Percentiles rank a stretch among this genome's conserved stretches.
phyloP scores from a whole-genome alignment of 2,888 invertebrate genomes.

The Lordiphosa fenestrarum region DNA sequence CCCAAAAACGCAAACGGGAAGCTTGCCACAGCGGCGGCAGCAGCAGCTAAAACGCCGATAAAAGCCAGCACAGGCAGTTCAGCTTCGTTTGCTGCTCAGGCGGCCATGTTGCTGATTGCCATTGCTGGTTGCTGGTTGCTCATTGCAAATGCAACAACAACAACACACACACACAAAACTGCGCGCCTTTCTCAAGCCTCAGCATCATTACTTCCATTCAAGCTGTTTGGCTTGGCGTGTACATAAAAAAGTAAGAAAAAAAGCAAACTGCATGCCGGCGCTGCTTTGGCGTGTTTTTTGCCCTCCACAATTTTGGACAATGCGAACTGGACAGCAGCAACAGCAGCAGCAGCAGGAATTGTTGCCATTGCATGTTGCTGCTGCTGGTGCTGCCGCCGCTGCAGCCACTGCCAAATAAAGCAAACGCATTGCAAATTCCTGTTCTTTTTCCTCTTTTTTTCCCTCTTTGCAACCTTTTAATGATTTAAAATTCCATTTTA shows the following conservation, averaged over 20 bases:
- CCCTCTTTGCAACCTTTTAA: conserved; percentile 58
- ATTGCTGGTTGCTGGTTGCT: conserved; percentile 52
- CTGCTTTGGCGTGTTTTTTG: conserved; percentile 28
- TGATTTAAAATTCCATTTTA: conserved; percentile 81
- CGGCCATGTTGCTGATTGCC: conserved; percentile 69
- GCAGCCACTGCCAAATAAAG: conserved; percentile 69
- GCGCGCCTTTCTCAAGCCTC: conserved; percentile 69
- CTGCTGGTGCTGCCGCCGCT: conserved; percentile 24
- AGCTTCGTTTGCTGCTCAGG: conserved; percentile 76
- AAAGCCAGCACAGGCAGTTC: conserved; percentile 68
- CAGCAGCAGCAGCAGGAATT: conserved; percentile 23
- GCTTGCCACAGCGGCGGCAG: conserved; percentile 8
- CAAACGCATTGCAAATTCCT: conserved; percentile 75
- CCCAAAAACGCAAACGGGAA: conserved; percentile 40
- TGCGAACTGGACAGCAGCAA: conserved; percentile 34
- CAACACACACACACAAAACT: conserved; percentile 16
- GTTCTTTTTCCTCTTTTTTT: conserved; percentile 28
- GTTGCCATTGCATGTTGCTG: conserved; percentile 66
- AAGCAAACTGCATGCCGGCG: conserved; percentile 36
- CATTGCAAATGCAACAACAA: conserved; percentile 72
- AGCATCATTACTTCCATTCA: conserved; percentile 75
- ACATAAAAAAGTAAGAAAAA: conserved; percentile 54
- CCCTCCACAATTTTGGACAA: conserved; percentile 38
- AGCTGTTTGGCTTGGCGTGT: conserved; percentile 73
- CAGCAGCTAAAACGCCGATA: conserved; percentile 64